phyloP scores from a whole-genome alignment of 37 sponge, comb jelly and placozoan genomes.

The Chondrosia reniformis region DNA sequence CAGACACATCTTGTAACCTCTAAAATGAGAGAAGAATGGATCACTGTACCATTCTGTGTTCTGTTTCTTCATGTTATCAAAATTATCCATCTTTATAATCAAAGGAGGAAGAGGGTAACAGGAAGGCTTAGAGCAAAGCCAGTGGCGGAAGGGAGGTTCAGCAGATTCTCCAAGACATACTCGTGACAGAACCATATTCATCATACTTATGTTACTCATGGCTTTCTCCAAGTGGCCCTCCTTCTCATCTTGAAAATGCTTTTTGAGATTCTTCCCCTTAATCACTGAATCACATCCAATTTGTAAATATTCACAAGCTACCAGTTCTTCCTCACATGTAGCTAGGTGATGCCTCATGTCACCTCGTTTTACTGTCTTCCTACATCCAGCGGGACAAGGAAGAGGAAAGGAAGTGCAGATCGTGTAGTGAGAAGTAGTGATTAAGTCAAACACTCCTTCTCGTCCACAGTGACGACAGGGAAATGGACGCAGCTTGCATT shows the following conservation, averaged over 20 bases:
- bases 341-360: conserved; percentile 16
- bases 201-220: too few species aligned
- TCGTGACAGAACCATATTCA: too few species aligned
- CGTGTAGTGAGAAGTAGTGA: not conserved
- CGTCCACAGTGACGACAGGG: conserved; percentile 16
- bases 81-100: conserved; percentile 3
- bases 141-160: too few species aligned
- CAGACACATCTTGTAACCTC: conserved; percentile 47
- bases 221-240: not conserved
- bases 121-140: too few species aligned
- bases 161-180: too few species aligned
- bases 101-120: too few species aligned
- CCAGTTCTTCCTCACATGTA: conserved; percentile 18
- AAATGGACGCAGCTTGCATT: not conserved
- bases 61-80: not conserved
- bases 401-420: not conserved
- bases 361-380: not conserved
- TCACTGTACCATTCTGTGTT: conserved; percentile 15
- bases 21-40: conserved; percentile 19
- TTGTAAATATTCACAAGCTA: conserved; percentile 40
- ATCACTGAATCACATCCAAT: conserved; percentile 35
- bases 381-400: conserved; percentile 17
- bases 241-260: not conserved
- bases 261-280: not conserved
- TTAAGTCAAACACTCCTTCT: not conserved